A percentile compares a stretch with the other conserved stretches of the same genome.
phyloP scores from a whole-genome alignment of 2,113 vertebrate species.

The Willisornis vidua region DNA sequence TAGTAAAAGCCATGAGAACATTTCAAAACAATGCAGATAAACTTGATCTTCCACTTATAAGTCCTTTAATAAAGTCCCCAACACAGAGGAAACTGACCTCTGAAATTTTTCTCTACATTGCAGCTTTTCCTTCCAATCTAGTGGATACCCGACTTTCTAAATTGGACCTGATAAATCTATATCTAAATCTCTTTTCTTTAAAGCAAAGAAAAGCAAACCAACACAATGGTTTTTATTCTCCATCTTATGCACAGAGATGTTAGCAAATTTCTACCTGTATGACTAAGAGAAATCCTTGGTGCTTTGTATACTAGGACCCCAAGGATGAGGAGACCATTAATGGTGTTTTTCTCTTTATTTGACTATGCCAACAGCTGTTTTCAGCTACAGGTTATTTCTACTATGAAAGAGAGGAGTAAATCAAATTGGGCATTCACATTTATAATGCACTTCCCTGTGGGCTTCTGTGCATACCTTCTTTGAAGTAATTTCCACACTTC shows the following conservation, averaged over 20 bases:
- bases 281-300: background rate
- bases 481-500: constrained; percentile 14
- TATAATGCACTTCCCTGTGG: background rate
- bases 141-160: background rate
- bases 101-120: background rate
- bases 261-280: background rate
- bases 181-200: background rate
- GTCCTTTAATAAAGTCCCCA: background rate
- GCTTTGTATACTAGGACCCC: background rate
- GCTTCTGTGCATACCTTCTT: background rate
- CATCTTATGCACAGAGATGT: background rate
- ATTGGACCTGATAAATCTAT: background rate
- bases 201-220: background rate
- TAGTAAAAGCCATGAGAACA: background rate
- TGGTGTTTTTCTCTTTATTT: background rate
- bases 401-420: constrained; percentile 21
- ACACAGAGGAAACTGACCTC: background rate
- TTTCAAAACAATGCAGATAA: background rate
- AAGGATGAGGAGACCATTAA: background rate
- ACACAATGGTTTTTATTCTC: background rate
- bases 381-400: background rate
- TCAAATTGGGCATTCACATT: constrained; percentile 13
- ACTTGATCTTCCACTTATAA: background rate
- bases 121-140: background rate
- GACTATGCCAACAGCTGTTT: background rate